A percentile compares a stretch with the other conserved stretches of the same genome.
phyloP scores from a whole-genome alignment of 64 coral and sea anemone species.

The Cladopsammia gracilis region DNA sequence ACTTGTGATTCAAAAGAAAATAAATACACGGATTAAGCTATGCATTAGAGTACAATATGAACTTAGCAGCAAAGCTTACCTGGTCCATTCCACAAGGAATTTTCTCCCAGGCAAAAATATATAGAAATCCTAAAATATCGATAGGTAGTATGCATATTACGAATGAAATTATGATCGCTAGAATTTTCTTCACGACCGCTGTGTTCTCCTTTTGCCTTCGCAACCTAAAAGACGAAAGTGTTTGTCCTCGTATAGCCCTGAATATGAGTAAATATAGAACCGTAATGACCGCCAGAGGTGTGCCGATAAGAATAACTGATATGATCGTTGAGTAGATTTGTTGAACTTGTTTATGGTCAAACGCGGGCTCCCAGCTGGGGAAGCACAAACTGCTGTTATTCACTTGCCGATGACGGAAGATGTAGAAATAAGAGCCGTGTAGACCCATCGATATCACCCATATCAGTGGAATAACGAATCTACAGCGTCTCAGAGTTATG shows the following conservation, averaged over 20 bases:
- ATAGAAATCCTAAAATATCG: slow-evolving; percentile 7
- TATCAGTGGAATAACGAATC: slow-evolving; percentile 17
- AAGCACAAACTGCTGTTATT: slow-evolving; percentile 15
- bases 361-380: slow-evolving; percentile 14
- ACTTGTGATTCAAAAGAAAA: slow-evolving; percentile 42
- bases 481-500: not conserved
- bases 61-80: slow-evolving; percentile 28
- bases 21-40: slow-evolving; percentile 55
- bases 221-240: not conserved
- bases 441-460: slow-evolving; percentile 43
- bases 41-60: slow-evolving; percentile 46
- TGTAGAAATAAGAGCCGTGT: slow-evolving; percentile 44
- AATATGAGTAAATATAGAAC: slow-evolving; percentile 67
- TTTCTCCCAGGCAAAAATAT: slow-evolving; percentile 21
- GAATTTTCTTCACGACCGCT: not conserved
- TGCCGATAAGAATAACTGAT: slow-evolving; percentile 6
- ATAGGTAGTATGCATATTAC: slow-evolving; percentile 31
- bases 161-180: slow-evolving; percentile 23
- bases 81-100: slow-evolving; percentile 28
- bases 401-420: not conserved
- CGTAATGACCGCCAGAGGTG: slow-evolving; percentile 42
- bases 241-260: not conserved
- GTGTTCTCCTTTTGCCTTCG: slow-evolving; percentile 8
- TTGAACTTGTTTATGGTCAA: not conserved
- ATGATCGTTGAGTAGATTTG: slow-evolving; percentile 10